These are phyloP conservation scores for Cheilinus undulatus DNA, from an alignment of 2,113 vertebrate genomes.

Conservation along the genomic window DNA sequence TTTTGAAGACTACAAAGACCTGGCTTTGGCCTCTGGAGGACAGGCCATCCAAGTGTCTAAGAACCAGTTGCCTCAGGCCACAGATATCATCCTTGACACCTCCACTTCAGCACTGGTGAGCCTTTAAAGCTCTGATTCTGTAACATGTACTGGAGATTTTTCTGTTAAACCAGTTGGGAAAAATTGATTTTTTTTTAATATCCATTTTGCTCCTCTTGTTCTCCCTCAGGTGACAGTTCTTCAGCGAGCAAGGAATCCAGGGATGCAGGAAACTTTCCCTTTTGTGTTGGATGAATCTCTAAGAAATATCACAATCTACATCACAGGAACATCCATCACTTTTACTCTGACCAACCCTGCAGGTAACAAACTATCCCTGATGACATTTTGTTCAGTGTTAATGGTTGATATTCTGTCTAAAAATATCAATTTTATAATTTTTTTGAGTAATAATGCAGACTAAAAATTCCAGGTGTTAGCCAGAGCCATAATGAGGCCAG, in stretches of 20 bases:
- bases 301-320: constrained; percentile 77
- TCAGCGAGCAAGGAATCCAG: constrained; percentile 65
- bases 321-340: constrained; percentile 70
- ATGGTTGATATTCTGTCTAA: background rate
- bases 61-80: constrained; percentile 70
- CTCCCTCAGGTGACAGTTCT: constrained; percentile 78
- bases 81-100: constrained; percentile 79
- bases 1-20: constrained; percentile 69
- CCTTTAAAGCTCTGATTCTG: background rate
- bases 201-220: background rate
- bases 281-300: constrained; percentile 77
- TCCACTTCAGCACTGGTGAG: constrained; percentile 83
- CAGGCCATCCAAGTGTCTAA: constrained; percentile 79
- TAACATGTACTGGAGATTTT: background rate
- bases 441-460: background rate
- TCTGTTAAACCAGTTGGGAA: background rate
- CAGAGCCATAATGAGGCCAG: constrained; percentile 54
- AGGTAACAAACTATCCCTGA: constrained; percentile 43
- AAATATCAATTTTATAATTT: background rate
- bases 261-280: constrained; percentile 67
- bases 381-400: background rate
- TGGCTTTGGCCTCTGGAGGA: constrained; percentile 82
- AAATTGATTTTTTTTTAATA: background rate
- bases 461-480: constrained; percentile 59
- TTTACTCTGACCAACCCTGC: constrained; percentile 76